Conservation (phyloP, 2,797 vertebrate species). For the Sebastes hubbsi region DNA sequence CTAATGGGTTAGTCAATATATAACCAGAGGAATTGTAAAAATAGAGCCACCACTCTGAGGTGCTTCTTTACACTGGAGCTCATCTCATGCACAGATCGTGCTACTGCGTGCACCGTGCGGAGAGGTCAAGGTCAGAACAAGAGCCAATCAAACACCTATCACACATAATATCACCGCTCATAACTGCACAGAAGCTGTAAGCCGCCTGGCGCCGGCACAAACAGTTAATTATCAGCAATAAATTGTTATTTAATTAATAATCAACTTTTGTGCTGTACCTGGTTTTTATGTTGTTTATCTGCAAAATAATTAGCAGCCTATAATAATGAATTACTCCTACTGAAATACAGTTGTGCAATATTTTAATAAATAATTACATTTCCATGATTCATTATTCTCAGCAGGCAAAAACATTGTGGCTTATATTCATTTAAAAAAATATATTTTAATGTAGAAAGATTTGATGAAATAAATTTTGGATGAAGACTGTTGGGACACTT, state of each 20-base stretch:
- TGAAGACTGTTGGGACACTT: too few relatives aligned
- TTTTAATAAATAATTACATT: neutral
- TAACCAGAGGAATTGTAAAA: constrained; percentile 44
- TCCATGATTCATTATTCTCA: neutral
- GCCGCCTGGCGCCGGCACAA: neutral
- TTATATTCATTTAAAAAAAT: neutral
- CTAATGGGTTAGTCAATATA: constrained; percentile 53
- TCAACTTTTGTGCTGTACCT: neutral
- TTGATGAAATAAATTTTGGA: neutral
- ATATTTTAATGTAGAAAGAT: neutral
- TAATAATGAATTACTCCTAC: neutral
- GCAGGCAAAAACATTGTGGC: neutral
- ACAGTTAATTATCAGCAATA: neutral
- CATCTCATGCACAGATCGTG: too few relatives aligned
- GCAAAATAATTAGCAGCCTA: neutral
- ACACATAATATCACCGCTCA: neutral
- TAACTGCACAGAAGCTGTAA: constrained; percentile 53
- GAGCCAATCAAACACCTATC: neutral
- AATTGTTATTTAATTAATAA: constrained; percentile 19
- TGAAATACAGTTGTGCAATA: neutral
- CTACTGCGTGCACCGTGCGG: neutral
- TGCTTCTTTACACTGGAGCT: neutral
- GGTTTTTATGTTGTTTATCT: constrained; percentile 25
- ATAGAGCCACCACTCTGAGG: neutral
- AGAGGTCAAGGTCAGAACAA: constrained; percentile 28